Conservation (phyloP, 2,888 invertebrate species). For the Plagodis dolabraria region DNA sequence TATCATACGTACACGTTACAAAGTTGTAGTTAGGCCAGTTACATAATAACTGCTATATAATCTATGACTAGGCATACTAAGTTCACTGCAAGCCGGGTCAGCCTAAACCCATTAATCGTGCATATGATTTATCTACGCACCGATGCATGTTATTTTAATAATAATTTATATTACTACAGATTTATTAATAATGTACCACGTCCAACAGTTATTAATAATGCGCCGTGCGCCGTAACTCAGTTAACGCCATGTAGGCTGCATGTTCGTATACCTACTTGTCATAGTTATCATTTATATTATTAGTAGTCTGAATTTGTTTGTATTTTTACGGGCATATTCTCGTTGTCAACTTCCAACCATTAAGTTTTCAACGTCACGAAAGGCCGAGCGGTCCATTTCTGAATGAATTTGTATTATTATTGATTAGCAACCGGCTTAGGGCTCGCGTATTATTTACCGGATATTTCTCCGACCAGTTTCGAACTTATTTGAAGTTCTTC, state of each 20-base stretch:
- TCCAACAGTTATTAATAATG: conserved; percentile 19
- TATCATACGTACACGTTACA: too few species aligned
- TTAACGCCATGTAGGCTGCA: conserved; percentile 14
- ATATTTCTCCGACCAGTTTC: too few species aligned
- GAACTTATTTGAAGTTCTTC: too few species aligned
- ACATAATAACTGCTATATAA: too few species aligned
- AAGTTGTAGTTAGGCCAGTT: too few species aligned
- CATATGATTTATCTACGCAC: conserved; percentile 56
- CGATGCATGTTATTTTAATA: conserved; percentile 46
- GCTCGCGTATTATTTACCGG: too few species aligned
- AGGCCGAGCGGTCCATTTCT: neutral
- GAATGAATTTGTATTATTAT: too few species aligned
- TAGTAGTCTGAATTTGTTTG: too few species aligned
- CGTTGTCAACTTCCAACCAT: too few species aligned
- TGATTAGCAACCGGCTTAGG: too few species aligned
- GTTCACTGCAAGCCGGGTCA: conserved; percentile 17
- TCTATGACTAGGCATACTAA: neutral
- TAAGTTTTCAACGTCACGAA: too few species aligned
- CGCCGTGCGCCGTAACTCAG: conserved; percentile 22
- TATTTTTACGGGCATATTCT: neutral
- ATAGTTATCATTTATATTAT: conserved; percentile 10
- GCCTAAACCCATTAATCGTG: conserved; percentile 51
- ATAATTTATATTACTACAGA: conserved; percentile 30
- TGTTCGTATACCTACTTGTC: conserved; percentile 14
- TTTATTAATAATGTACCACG: conserved; percentile 22